Conservation (phyloP, 1,140 invertebrate genomes). For the Meloidogyne exigua region DNA sequence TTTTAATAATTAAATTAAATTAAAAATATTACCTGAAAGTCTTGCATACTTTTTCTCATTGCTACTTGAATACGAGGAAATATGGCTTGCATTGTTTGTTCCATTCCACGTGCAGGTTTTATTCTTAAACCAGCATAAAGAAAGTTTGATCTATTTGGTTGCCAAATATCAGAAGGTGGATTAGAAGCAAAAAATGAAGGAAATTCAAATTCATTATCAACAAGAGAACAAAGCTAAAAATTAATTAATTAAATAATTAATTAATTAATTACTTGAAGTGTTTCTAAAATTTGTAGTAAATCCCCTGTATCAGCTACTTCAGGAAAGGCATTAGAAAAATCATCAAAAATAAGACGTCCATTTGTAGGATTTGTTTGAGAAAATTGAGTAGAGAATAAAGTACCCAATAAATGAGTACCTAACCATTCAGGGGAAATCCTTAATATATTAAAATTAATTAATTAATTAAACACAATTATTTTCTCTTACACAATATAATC, state of each 20-base stretch:
- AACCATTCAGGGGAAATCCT: slow-evolving; percentile 74
- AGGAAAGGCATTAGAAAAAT: slow-evolving; percentile 76
- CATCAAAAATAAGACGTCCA: slow-evolving; percentile 75
- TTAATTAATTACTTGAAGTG: slow-evolving; percentile 66
- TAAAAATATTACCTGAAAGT: slow-evolving; percentile 65
- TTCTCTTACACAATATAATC: slow-evolving; percentile 67
- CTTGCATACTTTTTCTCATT: slow-evolving; percentile 70
- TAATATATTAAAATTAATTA: background rate
- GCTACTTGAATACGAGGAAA: slow-evolving; percentile 69
- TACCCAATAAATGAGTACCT: slow-evolving; percentile 73
- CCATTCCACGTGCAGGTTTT: slow-evolving; percentile 59
- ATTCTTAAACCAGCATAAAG: slow-evolving; percentile 73
- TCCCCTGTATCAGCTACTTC: slow-evolving; percentile 74
- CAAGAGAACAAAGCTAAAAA: slow-evolving; percentile 72
- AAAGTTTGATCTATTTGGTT: slow-evolving; percentile 70
- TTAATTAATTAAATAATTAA: background rate
- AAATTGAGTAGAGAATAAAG: slow-evolving; percentile 73
- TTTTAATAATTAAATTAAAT: background rate
- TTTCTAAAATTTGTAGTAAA: slow-evolving; percentile 72
- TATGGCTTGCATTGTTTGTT: slow-evolving; percentile 57
- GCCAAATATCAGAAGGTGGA: slow-evolving; percentile 75
- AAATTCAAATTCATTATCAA: slow-evolving; percentile 79
- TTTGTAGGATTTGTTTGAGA: slow-evolving; percentile 72
- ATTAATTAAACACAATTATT: too few species aligned
- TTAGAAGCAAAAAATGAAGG: slow-evolving; percentile 77